Evolutionary conservation across 2,888 invertebrate genomes (phyloP).

Genomic region (Xestia ashworthii): DNA sequence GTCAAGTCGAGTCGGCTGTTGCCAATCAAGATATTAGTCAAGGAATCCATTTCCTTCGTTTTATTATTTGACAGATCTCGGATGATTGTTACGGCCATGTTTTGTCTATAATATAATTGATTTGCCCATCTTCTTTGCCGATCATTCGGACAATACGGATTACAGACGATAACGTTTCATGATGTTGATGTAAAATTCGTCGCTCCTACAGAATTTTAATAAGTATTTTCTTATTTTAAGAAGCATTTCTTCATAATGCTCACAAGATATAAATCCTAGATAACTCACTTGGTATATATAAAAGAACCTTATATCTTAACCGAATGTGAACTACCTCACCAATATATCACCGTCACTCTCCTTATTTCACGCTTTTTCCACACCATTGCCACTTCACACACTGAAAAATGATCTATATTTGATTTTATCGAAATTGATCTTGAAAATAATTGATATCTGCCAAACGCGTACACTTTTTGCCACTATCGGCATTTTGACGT

Average conservation of each 20-base stretch:
- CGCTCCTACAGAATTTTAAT: not conserved
- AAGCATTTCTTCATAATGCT: not conserved
- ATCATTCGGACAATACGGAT: not conserved
- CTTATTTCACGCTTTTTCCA: not conserved
- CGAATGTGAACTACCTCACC: not conserved
- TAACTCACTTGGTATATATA: constrained; percentile 7
- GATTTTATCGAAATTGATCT: constrained; percentile 39
- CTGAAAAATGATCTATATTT: constrained; percentile 24
- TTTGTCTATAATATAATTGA: not conserved
- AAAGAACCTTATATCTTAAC: not conserved
- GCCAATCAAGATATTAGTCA: constrained; percentile 17
- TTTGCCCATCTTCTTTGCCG: not conserved
- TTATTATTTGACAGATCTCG: not conserved
- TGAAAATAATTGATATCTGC: constrained; percentile 45
- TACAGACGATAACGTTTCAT: not conserved
- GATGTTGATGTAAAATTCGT: not conserved
- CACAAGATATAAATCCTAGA: not conserved
- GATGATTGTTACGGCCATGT: not conserved
- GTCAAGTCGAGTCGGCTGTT: constrained; percentile 6
- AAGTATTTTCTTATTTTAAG: not conserved
- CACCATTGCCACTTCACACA: constrained; percentile 9
- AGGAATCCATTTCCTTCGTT: not conserved
- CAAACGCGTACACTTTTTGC: constrained; percentile 1
- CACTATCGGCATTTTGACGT: constrained; percentile 37
- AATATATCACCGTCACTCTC: not conserved